Evolutionary conservation across 2,797 vertebrate species (phyloP), one percentile per base, ranked within the genome.

Genomic region (Tachyglossus aculeatus): DNA sequence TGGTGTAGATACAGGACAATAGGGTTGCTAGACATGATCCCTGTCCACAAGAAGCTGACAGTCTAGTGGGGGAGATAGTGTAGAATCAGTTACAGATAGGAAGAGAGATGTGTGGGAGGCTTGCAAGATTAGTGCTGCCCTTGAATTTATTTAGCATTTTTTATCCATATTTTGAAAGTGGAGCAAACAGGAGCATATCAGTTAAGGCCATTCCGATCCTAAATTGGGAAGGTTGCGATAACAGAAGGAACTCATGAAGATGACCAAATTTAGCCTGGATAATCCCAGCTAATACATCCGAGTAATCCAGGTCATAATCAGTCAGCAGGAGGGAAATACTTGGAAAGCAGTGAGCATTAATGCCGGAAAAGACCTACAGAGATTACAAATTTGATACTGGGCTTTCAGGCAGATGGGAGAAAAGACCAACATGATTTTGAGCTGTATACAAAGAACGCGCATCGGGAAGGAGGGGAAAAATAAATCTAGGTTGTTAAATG

Each of bases 131-230:
- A 60, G 52, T 22, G 8, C 1, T 8, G 32, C 19, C 5, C 43
- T n/a, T 14, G n/a, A 39, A 34, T 36, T 52, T 19, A 54, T 33
- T 13, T 13, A 3, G 13, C 3, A 3, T 74, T 43, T 50, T n/a
- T 77, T 79, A 62, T 66, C 71, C 79, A 41, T 54, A 57, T 22
- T 37, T 73, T 33, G 37, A 37, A 32, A 77, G 70, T 69, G 37
- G 39, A 64, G 40, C 39, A 44, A 55, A 77, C 9, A 34, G 39
- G 8, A 13, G 38, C 33, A 32, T 34, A 37, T 72, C 55, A 65
- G 43, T 57, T 70, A 25, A 73, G 81, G 75, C 19, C 59, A 29
- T 72, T 56, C 43, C 3, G 31, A 60, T 81, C 33, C 37, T 22
- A 31, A n/a, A 48, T 71, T 71, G 56, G 33, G 51, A 63, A 31